Evolutionary conservation across 1,140 invertebrate species (phyloP).

Genomic region (Drosophila bifasciata): DNA sequence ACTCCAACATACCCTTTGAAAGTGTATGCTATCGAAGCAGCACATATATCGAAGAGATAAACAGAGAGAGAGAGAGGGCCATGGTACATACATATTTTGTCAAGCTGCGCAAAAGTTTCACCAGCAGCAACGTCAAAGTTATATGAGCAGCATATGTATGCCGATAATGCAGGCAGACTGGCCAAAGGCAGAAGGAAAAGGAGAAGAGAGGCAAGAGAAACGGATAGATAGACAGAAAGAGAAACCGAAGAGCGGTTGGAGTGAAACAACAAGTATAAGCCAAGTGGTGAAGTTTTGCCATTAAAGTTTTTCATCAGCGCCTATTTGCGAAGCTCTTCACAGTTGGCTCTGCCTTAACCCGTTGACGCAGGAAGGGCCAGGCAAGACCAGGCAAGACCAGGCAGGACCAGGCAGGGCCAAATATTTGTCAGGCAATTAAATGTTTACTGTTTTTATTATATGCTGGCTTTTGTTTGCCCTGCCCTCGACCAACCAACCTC

Average conservation of each 20-base stretch:
- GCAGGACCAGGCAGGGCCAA: slow-evolving; percentile 28
- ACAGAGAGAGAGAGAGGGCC: slow-evolving; percentile 2
- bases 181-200: slow-evolving; percentile 1
- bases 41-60: neutral
- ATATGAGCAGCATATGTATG: slow-evolving; percentile 69
- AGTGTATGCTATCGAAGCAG: no score
- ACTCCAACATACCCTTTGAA: no score
- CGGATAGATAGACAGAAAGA: neutral
- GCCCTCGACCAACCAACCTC: neutral
- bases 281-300: slow-evolving; percentile 49
- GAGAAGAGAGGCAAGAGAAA: slow-evolving; percentile 5
- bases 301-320: slow-evolving; percentile 58
- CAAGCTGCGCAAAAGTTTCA: slow-evolving; percentile 65
- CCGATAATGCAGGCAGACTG: slow-evolving; percentile 62
- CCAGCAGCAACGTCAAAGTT: slow-evolving; percentile 60
- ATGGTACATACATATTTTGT: slow-evolving; percentile 67
- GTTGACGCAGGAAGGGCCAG: slow-evolving; percentile 15
- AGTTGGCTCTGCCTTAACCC: slow-evolving; percentile 50
- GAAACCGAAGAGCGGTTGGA: neutral
- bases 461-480: slow-evolving; percentile 30
- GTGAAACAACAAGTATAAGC: slow-evolving; percentile 14
- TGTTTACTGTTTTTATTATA: slow-evolving; percentile 67
- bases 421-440: slow-evolving; percentile 76
- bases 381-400: slow-evolving; percentile 23
- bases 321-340: slow-evolving; percentile 63